phyloP scores from a whole-genome alignment of 2,113 vertebrate genomes.

The Empidonax traillii region DNA sequence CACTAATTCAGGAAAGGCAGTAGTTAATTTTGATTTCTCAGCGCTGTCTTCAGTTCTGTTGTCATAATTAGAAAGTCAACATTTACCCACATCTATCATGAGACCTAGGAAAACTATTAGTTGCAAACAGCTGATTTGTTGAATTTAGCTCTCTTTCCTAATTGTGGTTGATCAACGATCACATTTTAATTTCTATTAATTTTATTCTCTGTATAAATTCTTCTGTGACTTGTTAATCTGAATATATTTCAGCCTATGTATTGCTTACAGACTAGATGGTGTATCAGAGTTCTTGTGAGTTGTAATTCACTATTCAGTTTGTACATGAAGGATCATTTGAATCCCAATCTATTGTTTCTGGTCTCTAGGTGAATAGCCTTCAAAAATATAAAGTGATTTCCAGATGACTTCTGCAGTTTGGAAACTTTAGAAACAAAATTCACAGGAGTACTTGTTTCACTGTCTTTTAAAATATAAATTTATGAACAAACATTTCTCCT shows the following conservation, averaged over 20 bases:
- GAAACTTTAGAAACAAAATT: conserved; percentile 6
- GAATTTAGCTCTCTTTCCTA: conserved; percentile 45
- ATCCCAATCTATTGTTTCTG: conserved; percentile 4
- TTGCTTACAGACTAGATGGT: background rate
- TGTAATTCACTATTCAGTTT: background rate
- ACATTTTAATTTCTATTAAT: conserved; percentile 55
- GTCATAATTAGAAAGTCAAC: conserved; percentile 65
- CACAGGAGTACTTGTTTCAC: background rate
- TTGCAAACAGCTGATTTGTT: conserved; percentile 61
- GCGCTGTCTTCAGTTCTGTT: conserved; percentile 24
- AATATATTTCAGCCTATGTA: background rate
- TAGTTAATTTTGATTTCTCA: conserved; percentile 52
- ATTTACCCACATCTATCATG: conserved; percentile 61
- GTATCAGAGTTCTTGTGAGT: background rate
- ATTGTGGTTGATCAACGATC: conserved; percentile 29
- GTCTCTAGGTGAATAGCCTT: background rate
- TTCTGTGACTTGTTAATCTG: background rate
- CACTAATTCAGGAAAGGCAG: conserved; percentile 31
- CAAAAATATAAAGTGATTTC: conserved; percentile 18
- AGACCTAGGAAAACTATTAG: conserved; percentile 60
- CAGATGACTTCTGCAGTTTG: background rate
- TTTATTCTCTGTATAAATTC: conserved; percentile 18
- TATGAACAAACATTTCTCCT: background rate
- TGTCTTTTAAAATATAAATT: background rate
- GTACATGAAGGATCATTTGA: background rate